These are phyloP conservation scores for Sebastes hubbsi DNA, from an alignment of 2,797 vertebrate species.

Conservation along the genomic window DNA sequence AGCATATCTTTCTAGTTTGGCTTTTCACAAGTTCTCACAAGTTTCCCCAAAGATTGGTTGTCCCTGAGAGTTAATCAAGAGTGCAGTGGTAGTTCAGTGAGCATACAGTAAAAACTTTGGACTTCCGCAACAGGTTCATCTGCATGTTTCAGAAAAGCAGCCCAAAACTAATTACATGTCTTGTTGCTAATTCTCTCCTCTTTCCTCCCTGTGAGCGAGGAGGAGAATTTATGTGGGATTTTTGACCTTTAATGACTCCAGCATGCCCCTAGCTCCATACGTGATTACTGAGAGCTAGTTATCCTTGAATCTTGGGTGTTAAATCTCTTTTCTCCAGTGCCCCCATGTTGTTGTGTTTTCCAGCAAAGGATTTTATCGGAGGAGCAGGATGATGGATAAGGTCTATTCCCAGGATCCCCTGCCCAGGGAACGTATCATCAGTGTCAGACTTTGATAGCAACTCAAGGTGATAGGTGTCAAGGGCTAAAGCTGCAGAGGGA, in stretches of 20 bases:
- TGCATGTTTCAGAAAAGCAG: conserved; percentile 13
- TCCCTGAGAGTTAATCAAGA: conserved; percentile 6
- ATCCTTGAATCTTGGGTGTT: conserved; percentile 48
- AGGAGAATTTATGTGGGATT: not conserved
- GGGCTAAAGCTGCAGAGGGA: conserved; percentile 51
- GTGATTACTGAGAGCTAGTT: conserved; percentile 27
- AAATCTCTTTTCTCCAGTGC: conserved; percentile 46
- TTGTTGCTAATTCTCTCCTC: not conserved
- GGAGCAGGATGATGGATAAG: conserved; percentile 69
- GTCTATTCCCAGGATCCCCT: conserved; percentile 63
- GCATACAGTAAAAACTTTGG: not conserved
- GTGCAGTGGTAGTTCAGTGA: not conserved
- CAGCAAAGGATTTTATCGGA: conserved; percentile 49
- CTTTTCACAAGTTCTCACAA: not conserved
- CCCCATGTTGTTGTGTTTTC: conserved; percentile 48
- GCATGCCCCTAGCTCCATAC: not conserved
- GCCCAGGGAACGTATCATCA: conserved; percentile 60
- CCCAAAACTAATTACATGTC: not conserved
- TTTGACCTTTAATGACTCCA: conserved; percentile 17
- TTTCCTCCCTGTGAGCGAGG: not conserved
- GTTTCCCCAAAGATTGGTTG: not conserved
- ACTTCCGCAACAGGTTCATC: not conserved
- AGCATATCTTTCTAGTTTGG: not conserved
- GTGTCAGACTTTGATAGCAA: conserved; percentile 69
- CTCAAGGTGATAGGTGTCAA: conserved; percentile 70